Conservation (phyloP, 2,113 vertebrate species). For the Malurus cyaneus region DNA sequence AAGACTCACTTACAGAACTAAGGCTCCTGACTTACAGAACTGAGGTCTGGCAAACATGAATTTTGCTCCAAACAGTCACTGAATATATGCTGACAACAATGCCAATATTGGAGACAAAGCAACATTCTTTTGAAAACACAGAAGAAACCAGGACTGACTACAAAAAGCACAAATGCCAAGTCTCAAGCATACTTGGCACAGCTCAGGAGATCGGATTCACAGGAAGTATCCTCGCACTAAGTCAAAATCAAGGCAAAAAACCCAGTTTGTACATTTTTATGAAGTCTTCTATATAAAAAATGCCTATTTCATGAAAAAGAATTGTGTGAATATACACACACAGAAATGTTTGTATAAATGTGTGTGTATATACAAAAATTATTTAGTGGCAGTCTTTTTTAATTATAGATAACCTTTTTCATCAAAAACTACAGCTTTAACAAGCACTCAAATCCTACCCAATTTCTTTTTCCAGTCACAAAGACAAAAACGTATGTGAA, state of each 20-base stretch:
- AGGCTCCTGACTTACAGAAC: background rate
- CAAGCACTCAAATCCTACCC: background rate
- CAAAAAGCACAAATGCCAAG: background rate
- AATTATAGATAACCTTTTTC: background rate
- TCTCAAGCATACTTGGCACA: background rate
- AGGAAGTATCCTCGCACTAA: background rate
- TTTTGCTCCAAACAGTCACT: background rate
- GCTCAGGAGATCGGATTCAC: background rate
- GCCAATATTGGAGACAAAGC: background rate
- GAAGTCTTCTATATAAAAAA: background rate
- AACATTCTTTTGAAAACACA: slow-evolving; percentile 2
- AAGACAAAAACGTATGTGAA: background rate
- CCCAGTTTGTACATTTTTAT: background rate
- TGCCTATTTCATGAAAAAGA: background rate
- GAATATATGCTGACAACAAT: background rate
- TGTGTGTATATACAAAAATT: background rate
- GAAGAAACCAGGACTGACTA: slow-evolving; percentile 2
- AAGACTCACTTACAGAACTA: background rate
- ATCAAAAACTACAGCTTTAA: background rate
- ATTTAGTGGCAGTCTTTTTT: background rate
- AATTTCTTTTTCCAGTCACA: background rate
- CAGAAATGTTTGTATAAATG: background rate
- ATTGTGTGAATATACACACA: background rate
- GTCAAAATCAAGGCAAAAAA: background rate
- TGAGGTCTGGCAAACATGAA: background rate